Evolutionary conservation across 2,113 vertebrate genomes (phyloP).

Genomic region (Chauna torquata): DNA sequence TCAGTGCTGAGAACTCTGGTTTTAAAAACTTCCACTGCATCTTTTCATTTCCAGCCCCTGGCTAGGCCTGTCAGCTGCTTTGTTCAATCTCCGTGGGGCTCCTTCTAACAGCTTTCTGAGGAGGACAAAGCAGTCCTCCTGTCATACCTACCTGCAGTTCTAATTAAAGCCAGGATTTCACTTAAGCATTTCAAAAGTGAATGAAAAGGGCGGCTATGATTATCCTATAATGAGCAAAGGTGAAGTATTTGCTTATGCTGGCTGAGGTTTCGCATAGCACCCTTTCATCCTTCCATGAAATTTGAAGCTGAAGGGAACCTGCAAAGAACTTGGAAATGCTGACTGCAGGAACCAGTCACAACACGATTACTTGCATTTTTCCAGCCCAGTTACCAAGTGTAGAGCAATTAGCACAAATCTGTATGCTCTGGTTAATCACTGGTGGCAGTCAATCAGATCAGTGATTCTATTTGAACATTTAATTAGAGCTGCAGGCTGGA

Average conservation of each 20-base stretch:
- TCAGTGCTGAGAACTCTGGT: background rate
- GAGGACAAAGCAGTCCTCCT: background rate
- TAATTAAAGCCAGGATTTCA: background rate
- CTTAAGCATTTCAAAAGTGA: background rate
- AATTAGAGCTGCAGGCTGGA: background rate
- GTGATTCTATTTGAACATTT: background rate
- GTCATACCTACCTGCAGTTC: background rate
- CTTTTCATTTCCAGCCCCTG: background rate
- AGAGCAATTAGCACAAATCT: constrained; percentile 21
- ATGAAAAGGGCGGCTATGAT: background rate
- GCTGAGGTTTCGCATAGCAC: background rate
- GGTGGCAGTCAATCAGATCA: background rate
- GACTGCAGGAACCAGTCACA: background rate
- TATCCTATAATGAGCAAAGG: background rate
- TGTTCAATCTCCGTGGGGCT: background rate
- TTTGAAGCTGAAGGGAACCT: background rate
- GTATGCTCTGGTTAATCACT: constrained; percentile 2
- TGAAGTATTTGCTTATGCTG: background rate
- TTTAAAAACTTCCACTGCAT: background rate
- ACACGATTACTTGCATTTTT: constrained; percentile 49
- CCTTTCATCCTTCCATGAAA: background rate
- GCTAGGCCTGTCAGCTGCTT: background rate
- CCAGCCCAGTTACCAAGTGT: background rate
- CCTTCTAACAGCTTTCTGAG: background rate
- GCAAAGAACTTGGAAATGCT: background rate